Base-by-base conservation (phyloP, 2,888 invertebrate species). In the Cosmia pyralina region DNA sequence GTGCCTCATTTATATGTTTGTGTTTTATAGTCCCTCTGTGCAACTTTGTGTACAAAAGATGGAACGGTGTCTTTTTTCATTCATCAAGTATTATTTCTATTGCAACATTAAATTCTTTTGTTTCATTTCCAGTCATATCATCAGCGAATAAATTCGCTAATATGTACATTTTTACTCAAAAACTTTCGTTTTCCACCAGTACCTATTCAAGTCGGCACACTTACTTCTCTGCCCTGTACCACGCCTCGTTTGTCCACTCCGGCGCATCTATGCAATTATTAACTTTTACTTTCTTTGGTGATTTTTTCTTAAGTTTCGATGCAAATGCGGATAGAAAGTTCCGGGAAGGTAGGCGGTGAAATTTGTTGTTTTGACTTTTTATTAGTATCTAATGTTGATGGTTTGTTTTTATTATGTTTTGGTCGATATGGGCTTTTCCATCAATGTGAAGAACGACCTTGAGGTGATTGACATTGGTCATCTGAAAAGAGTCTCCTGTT, bases 231-330 rank as follows among this genome's bases (percentile, higher is more conserved):
- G 85, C 85, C 85, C 83, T 86, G 79, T 74, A 77, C 82, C 72
- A 75, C 70, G 65, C 74, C 86, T 72, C 72, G 82, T 75, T 72
- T 75, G 86, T 85, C 82, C 78, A 88, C 86, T 86, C 85, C 85
- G 87, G 82, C 86, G 88, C 86, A 88, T 87, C 88, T 89, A 90
- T 90, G 91, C 92, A 92, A 92, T 92, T 92, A 92, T 88, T 79
- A 89, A 93, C 92, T 93, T 93, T 93, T 92, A 93, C 93, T 92
- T 93, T 92, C 88, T 80, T 83, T 81, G 72, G 78, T 82, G 81
- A 75, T 75, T 83, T 88, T 88, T 88, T 87, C 84, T 85, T 75
- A 73, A 78, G 76, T 85, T 84, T 85, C 78, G 87, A 89, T 89
- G 89, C 88, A 89, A 89, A 90, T 90, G 90, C 88, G 84, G 74